Evolutionary conservation across 2,113 vertebrate species (phyloP), one percentile per base, ranked within the genome.

Genomic region (Nannobrachium achirus): DNA sequence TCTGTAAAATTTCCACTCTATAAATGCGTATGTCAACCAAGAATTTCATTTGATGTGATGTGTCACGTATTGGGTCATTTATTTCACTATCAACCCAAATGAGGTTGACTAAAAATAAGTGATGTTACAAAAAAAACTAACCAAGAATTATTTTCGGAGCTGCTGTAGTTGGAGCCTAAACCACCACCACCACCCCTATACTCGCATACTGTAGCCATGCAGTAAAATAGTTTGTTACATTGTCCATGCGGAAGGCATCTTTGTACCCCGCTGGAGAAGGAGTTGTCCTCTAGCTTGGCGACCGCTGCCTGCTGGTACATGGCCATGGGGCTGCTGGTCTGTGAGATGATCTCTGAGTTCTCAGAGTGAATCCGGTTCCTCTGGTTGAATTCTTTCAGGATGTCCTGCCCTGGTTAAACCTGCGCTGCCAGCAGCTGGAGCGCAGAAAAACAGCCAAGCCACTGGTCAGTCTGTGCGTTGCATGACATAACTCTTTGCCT

Each of bases 301-400:
- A 92, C 92, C 73, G 96, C 95, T 78, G 94, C 93, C 85, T 97
- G 96, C 85, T 97, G 96, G 86, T 97, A 96, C 89, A 92, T 91
- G 10, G 93, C 95, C 94, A 95, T 88, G 49, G 93, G n/a, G n/a
- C n/a, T 84, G 76, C 95, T 94, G 81, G 91, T 95, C 72, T 94
- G 83, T 64, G 95, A 91, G 76, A 95, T 78, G 60, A 85, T 79
- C 66, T 94, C 91, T 55, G 92, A 92, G 81, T 87, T 78, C 69
- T 92, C 94, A 87, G 90, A 83, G 9, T 53, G 80, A 68, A 78
- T 70, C 64, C 71, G 73, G 62, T 89, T 90, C 80, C 84, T 83
- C 89, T 70, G 81, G 66, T 85, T 50, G 65, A 75, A 49, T 62
- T 71, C 70, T 68, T 91, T 93, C 92, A 67, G 87, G 75, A 83